Conservation (phyloP, 2,113 vertebrate species). For the Sinocyclocheilus grahami region DNA sequence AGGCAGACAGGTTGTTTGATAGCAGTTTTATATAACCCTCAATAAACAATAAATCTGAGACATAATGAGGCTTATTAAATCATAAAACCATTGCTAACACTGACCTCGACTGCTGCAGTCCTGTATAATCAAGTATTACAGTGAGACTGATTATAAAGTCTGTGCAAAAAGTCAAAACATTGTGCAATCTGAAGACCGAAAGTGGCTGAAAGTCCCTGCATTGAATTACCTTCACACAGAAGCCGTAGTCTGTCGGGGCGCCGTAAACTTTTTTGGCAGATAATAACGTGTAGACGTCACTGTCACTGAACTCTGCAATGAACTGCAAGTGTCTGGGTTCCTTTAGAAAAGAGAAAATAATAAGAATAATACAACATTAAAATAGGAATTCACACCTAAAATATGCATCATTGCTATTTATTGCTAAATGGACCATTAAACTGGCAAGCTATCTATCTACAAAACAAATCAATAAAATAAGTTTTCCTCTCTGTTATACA, state of each 20-base stretch:
- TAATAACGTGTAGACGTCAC: slow-evolving; percentile 87
- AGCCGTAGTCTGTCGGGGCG: slow-evolving; percentile 89
- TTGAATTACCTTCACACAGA: slow-evolving; percentile 92
- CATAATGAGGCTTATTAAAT: slow-evolving; percentile 50
- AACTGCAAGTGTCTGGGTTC: slow-evolving; percentile 97
- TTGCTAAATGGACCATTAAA: not conserved
- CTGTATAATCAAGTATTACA: slow-evolving; percentile 31
- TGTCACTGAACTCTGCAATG: slow-evolving; percentile 92
- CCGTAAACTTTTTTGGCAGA: slow-evolving; percentile 89
- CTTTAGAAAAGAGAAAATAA: slow-evolving; percentile 68
- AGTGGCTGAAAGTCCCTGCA: not conserved
- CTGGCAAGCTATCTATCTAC: not conserved
- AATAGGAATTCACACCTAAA: not conserved
- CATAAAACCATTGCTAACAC: slow-evolving; percentile 35
- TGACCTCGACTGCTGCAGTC: not conserved
- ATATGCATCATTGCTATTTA: not conserved
- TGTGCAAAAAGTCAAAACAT: slow-evolving; percentile 8
- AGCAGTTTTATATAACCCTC: slow-evolving; percentile 39
- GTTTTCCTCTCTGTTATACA: not conserved
- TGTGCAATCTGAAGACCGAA: slow-evolving; percentile 7
- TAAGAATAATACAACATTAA: not conserved
- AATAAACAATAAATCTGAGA: slow-evolving; percentile 49
- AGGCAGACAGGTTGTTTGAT: slow-evolving; percentile 48
- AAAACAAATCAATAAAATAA: not conserved
- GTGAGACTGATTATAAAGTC: not conserved